Conservation (phyloP, 2,113 vertebrate genomes). For the Progne subis region DNA sequence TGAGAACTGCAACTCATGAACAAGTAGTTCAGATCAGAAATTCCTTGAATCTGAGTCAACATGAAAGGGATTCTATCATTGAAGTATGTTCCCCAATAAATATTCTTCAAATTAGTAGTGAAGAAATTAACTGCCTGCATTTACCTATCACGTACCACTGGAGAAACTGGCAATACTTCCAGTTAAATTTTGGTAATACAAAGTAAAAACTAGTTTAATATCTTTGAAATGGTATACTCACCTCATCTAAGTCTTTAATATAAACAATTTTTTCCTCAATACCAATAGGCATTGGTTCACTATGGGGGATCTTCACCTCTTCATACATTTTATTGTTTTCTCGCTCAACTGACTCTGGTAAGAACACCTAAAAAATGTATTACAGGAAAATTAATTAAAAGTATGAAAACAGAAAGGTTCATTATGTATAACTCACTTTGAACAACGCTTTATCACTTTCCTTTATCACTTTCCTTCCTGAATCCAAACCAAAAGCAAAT, state of each 20-base stretch:
- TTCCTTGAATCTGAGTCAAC: background rate
- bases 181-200: background rate
- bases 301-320: conserved; percentile 92
- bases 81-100: background rate
- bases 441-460: background rate
- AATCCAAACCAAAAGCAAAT: background rate
- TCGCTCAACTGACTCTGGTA: conserved; percentile 90
- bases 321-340: conserved; percentile 94
- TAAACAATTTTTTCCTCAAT: conserved; percentile 92
- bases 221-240: conserved; percentile 63
- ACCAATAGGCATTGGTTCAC: conserved; percentile 88
- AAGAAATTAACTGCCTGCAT: background rate
- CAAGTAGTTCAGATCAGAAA: background rate
- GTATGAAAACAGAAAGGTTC: background rate
- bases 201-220: background rate
- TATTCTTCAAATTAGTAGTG: background rate
- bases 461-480: background rate
- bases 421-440: background rate
- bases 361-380: conserved; percentile 81
- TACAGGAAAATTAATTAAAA: conserved; percentile 16
- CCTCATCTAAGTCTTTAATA: conserved; percentile 93
- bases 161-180: background rate
- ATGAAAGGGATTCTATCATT: background rate
- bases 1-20: background rate
- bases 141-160: background rate